Conservation (phyloP, 2,888 invertebrate species). For the Meteorus colon region DNA sequence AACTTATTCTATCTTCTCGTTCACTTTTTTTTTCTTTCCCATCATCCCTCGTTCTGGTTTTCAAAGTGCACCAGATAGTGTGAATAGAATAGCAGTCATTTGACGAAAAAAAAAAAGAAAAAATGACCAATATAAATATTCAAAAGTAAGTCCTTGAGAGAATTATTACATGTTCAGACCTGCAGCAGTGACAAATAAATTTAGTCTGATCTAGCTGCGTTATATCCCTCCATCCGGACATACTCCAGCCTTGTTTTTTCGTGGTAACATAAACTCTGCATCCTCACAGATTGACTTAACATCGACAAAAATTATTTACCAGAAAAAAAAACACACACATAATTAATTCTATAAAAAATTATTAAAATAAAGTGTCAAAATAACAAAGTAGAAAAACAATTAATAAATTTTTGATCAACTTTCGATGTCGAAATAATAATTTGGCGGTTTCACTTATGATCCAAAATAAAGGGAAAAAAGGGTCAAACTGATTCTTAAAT, state of each 20-base stretch:
- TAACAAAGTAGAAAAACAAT: no score
- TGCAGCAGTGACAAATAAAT: background rate
- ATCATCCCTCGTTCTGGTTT: background rate
- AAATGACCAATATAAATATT: conserved; percentile 19
- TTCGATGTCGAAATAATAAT: no score
- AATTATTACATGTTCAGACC: conserved; percentile 7
- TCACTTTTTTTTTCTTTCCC: conserved; percentile 25
- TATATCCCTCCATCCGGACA: conserved; percentile 7
- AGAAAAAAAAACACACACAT: no score
- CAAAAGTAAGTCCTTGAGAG: conserved; percentile 42
- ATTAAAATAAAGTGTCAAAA: no score
- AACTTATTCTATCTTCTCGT: background rate
- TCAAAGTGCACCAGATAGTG: background rate
- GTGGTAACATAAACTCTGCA: conserved; percentile 11
- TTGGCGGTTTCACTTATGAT: no score
- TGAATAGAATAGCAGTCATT: background rate
- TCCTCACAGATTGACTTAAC: background rate
- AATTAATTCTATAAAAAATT: no score
- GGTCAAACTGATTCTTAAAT: no score
- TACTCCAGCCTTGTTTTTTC: background rate
- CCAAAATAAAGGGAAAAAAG: no score
- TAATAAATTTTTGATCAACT: no score
- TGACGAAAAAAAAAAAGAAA: background rate
- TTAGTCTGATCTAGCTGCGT: background rate
- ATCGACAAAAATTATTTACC: no score